Evolutionary conservation across 2,113 vertebrate genomes (phyloP).

Genomic region (rabbit (Oryctolagus cuniculus)): DNA sequence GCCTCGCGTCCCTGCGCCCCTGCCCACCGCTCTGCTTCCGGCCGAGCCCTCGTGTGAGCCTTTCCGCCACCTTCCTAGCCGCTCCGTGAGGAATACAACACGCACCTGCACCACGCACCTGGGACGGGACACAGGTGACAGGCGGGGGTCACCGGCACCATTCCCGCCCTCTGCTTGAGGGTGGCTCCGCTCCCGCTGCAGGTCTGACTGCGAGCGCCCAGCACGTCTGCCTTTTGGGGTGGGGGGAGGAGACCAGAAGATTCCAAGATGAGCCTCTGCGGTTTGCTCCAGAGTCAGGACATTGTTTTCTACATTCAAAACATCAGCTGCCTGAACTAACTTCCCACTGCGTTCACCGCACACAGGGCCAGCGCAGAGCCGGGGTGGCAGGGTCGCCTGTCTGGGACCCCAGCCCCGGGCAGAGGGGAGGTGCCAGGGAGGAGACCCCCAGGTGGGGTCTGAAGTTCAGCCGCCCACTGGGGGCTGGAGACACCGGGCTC

Average conservation of each 20-base stretch:
- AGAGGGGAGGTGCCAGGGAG: neutral
- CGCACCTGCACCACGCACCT: neutral
- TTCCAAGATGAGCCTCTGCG: too few relatives aligned
- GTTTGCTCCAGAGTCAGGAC: neutral
- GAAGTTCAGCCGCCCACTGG: neutral
- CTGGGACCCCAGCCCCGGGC: too few relatives aligned
- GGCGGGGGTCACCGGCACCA: too few relatives aligned
- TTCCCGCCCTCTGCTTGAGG: rapidly evolving
- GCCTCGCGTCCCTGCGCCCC: rapidly evolving
- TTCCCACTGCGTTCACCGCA: neutral
- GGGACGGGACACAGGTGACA: neutral
- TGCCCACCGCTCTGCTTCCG: neutral
- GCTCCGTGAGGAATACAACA: neutral
- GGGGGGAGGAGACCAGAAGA: neutral
- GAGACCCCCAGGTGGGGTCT: neutral
- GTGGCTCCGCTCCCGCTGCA: neutral
- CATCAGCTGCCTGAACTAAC: neutral
- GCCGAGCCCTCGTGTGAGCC: neutral
- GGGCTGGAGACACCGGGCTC: neutral
- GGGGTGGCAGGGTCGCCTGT: neutral
- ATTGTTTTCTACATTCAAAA: neutral
- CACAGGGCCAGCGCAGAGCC: neutral
- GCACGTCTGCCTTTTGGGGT: neutral
- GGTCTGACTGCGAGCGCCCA: neutral
- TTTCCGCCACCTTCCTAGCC: too few relatives aligned